A percentile compares a stretch with the other conserved stretches of the same genome.
Conservation (phyloP, 1,140 invertebrate species). For the Hyles vespertilio region DNA sequence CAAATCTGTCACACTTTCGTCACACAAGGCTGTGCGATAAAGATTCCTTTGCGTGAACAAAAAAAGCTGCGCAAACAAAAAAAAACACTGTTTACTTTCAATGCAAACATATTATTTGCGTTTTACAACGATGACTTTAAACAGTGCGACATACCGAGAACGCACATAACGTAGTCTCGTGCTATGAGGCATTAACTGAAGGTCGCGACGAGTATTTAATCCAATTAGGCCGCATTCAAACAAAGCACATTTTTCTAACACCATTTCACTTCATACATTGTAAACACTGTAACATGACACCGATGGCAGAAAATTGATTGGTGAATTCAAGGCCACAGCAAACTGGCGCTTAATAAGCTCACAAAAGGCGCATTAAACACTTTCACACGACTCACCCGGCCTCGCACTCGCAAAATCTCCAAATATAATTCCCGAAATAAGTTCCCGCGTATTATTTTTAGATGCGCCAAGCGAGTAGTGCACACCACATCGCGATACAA, state of each 20-base stretch:
- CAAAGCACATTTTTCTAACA: no score
- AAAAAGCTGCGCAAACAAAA: conserved; percentile 1
- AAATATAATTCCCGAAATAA: conserved; percentile 66
- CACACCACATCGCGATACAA: conserved; percentile 46
- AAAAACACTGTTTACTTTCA: conserved; percentile 1
- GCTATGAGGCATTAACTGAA: conserved; percentile 6
- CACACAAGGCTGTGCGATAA: no score
- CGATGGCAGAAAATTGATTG: conserved; percentile 26
- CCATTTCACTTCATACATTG: neutral
- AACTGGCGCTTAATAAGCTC: conserved; percentile 27
- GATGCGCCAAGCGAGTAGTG: conserved; percentile 31
- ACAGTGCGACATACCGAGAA: conserved; percentile 1
- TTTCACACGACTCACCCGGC: conserved; percentile 58
- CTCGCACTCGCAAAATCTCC: conserved; percentile 55
- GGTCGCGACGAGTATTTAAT: conserved; percentile 16
- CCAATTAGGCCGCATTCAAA: conserved; percentile 11
- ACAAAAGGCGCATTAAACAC: conserved; percentile 41
- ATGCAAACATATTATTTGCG: no score
- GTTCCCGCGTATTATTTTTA: conserved; percentile 60
- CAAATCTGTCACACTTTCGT: no score
- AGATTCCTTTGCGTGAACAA: no score
- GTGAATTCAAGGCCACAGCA: conserved; percentile 42
- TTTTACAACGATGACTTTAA: no score
- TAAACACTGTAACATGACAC: conserved; percentile 34
- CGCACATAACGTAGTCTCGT: conserved; percentile 9